Evolutionary conservation across 2,797 vertebrate species (phyloP).

Genomic region (Hyperoplus lanceolatus): DNA sequence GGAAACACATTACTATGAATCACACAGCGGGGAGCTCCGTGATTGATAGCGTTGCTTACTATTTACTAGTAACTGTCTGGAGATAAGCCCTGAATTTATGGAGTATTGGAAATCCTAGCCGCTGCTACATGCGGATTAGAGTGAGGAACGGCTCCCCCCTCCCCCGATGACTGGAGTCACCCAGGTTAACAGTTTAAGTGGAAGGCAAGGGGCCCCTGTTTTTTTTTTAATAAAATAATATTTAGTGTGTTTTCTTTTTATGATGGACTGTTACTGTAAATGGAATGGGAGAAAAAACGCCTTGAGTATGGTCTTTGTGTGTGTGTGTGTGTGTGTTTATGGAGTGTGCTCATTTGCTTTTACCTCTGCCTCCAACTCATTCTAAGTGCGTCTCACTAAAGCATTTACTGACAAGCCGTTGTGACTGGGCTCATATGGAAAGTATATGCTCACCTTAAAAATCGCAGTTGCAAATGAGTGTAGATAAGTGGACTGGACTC

Average conservation of each 20-base stretch:
- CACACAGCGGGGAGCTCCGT: slow-evolving; percentile 80
- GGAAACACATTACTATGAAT: slow-evolving; percentile 87
- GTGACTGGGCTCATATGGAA: slow-evolving; percentile 28
- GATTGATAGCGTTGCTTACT: slow-evolving; percentile 84
- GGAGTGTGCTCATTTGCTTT: slow-evolving; percentile 37
- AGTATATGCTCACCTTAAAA: slow-evolving; percentile 34
- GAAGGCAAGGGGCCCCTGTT: slow-evolving; percentile 53
- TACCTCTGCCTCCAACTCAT: slow-evolving; percentile 36
- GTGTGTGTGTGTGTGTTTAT: slow-evolving; percentile 23
- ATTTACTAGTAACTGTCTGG: slow-evolving; percentile 86
- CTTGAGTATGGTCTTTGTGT: not conserved
- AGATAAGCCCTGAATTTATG: slow-evolving; percentile 85
- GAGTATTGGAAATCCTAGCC: slow-evolving; percentile 80
- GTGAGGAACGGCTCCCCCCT: slow-evolving; percentile 63
- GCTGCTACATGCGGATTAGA: slow-evolving; percentile 80
- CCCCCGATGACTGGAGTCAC: slow-evolving; percentile 46
- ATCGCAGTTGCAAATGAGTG: slow-evolving; percentile 43
- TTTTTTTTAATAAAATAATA: slow-evolving; percentile 63
- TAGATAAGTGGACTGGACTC: slow-evolving; percentile 31
- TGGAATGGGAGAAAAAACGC: slow-evolving; percentile 6
- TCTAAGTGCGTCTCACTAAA: slow-evolving; percentile 46
- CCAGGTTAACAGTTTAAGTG: slow-evolving; percentile 62
- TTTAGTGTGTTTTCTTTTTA: slow-evolving; percentile 15
- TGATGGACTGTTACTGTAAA: slow-evolving; percentile 43
- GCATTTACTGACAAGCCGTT: slow-evolving; percentile 36